Conservation (phyloP, 23 tunicate genomes). For the Diplosoma virens region DNA sequence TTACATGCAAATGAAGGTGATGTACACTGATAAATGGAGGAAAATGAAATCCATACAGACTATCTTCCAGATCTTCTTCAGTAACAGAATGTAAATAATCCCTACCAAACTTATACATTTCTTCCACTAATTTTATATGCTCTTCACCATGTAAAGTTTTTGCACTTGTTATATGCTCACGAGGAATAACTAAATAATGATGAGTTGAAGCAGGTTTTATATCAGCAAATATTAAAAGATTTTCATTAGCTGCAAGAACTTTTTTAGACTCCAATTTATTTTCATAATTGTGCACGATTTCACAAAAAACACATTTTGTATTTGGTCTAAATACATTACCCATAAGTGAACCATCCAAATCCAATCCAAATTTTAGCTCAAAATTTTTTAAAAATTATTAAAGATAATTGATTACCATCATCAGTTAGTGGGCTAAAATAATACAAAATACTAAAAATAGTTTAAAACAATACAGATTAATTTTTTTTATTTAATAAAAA, state of each 20-base stretch:
- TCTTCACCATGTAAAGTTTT: constrained; percentile 55
- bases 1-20: constrained; percentile 87
- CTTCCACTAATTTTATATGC: constrained; percentile 42
- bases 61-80: constrained; percentile 31
- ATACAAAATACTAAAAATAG: too few relatives aligned
- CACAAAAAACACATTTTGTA: constrained; percentile 31
- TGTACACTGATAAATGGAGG: constrained; percentile 88
- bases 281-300: constrained; percentile 9
- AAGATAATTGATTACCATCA: too few relatives aligned
- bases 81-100: constrained; percentile 20
- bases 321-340: not conserved
- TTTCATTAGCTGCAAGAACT: constrained; percentile 56
- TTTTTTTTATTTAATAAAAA: too few relatives aligned
- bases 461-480: too few relatives aligned
- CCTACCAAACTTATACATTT: constrained; percentile 55
- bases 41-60: constrained; percentile 77
- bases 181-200: constrained; percentile 79
- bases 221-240: constrained; percentile 55
- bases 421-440: too few relatives aligned
- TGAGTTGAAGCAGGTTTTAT: constrained; percentile 70
- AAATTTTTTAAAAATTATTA: too few relatives aligned
- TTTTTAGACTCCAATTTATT: not conserved
- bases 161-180: constrained; percentile 47
- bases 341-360: too few relatives aligned
- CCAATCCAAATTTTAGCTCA: too few relatives aligned